Conservation (phyloP, 2,113 vertebrate species). For the Tonatia bakeri region DNA sequence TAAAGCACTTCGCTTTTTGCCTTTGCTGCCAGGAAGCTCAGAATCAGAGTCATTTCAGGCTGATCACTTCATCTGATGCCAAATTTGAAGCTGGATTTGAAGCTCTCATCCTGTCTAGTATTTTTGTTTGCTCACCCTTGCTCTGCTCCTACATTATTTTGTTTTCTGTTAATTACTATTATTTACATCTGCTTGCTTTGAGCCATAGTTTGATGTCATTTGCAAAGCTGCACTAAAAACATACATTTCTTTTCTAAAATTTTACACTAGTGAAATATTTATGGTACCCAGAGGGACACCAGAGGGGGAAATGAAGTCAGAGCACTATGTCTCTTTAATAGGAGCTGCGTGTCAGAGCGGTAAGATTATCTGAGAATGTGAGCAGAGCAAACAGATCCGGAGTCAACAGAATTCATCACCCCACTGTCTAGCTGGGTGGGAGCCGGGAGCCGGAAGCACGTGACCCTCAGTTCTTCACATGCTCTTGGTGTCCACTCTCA, state of each 20-base stretch:
- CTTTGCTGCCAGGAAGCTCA: neutral
- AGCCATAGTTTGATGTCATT: neutral
- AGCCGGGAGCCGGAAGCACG: fast-evolving
- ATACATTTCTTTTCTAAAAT: neutral
- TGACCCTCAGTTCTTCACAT: neutral
- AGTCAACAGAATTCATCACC: neutral
- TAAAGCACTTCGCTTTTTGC: neutral
- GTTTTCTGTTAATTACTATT: neutral
- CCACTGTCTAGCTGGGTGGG: neutral
- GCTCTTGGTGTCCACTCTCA: neutral
- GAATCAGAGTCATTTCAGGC: neutral
- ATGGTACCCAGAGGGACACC: neutral
- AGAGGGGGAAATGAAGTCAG: neutral
- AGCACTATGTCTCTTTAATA: neutral
- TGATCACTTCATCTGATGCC: too few relatives aligned
- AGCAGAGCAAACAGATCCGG: neutral
- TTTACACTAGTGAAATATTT: neutral
- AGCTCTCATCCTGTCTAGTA: neutral
- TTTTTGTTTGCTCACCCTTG: neutral
- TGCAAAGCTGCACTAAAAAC: neutral
- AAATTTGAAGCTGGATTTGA: neutral
- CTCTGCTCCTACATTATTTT: neutral
- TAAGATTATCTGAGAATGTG: neutral
- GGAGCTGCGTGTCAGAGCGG: neutral
- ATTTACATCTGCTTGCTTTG: neutral